These are phyloP conservation scores for Poeciliopsis turrubarensis DNA, from an alignment of 2,113 vertebrate genomes.

Conservation along the genomic window DNA sequence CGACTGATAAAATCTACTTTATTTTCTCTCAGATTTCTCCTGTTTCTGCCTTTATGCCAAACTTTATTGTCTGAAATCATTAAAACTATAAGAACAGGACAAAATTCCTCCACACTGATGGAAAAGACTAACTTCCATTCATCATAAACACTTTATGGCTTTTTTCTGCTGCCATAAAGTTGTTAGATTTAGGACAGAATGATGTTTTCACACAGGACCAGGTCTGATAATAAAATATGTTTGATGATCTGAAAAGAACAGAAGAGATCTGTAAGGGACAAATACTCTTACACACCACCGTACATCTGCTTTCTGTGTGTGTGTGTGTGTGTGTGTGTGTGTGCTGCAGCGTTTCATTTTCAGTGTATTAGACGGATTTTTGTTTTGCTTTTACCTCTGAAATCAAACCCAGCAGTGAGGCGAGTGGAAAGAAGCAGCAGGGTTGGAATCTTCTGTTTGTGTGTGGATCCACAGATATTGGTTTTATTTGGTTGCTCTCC, in stretches of 20 bases:
- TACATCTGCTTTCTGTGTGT: slow-evolving; percentile 36
- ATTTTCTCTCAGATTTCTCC: neutral
- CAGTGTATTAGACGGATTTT: slow-evolving; percentile 25
- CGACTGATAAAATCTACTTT: neutral
- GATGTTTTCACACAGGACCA: no score
- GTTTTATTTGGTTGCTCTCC: slow-evolving; percentile 64
- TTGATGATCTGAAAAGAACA: neutral
- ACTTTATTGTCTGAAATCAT: neutral
- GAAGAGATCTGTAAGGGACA: neutral
- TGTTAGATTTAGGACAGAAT: no score
- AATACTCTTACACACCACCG: neutral
- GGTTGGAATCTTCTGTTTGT: slow-evolving; percentile 47
- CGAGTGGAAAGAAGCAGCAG: slow-evolving; percentile 11
- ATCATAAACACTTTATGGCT: neutral
- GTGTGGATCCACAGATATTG: slow-evolving; percentile 60
- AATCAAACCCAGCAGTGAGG: slow-evolving; percentile 24
- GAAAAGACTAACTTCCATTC: no score
- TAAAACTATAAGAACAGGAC: neutral
- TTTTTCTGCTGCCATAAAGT: no score
- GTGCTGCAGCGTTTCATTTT: slow-evolving; percentile 17
- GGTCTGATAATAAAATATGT: neutral
- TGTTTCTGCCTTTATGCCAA: neutral
- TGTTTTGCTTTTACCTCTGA: slow-evolving; percentile 35
- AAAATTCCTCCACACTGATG: no score
- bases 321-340: neutral